Evolutionary conservation across 1,140 invertebrate genomes (phyloP), one percentile per base, ranked within the genome.

Genomic region (Megalonaias nervosa): DNA sequence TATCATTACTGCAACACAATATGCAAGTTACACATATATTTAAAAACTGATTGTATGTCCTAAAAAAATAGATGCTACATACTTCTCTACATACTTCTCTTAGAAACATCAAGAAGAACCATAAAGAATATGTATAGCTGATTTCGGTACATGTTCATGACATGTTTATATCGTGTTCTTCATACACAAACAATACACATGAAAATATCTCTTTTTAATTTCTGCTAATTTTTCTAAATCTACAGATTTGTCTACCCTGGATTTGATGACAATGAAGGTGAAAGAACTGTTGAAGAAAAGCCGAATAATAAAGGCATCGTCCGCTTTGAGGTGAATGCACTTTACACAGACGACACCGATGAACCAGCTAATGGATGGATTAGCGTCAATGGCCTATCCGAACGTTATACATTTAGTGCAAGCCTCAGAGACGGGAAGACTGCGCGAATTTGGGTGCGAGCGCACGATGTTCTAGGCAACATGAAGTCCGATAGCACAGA

Each of bases 261-360:
- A 21, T 60, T 75, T 9, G 75, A 77, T 68, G 75, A 77, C 66
- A 59, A 61, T 15, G 64, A 71, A 21, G 68, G 61, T 21, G 6
- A 66, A 26, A 62, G 75, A 16, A 77, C 62, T 13, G 23, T 55
- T 1, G 64, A 65, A n/a, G 55, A 64, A 15, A 77, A 72, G 15
- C 48, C 64, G 14, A 72, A 72, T 57, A 38, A 72, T 1, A 61
- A 72, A n/a, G 75, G 75, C 23, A 77, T 77, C 21, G 75, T 77
- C 31, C 16, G 61, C 21, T 77, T 72, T 38, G 69, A 77, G 38
- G 60, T 71, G 12, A n/a, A 48, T 38, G 67, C 26, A n/a, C 19
- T 23, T 19, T 21, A 21, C 6, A 14, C 56, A 21, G 57, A 59
- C 17, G 16, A 3, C 3, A 31, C 11, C 2, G 14, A 57, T 9